Evolutionary conservation across 2,797 vertebrate species (phyloP), one percentile per base, ranked within the genome.

Genomic region (Cephalopachus bancanus): DNA sequence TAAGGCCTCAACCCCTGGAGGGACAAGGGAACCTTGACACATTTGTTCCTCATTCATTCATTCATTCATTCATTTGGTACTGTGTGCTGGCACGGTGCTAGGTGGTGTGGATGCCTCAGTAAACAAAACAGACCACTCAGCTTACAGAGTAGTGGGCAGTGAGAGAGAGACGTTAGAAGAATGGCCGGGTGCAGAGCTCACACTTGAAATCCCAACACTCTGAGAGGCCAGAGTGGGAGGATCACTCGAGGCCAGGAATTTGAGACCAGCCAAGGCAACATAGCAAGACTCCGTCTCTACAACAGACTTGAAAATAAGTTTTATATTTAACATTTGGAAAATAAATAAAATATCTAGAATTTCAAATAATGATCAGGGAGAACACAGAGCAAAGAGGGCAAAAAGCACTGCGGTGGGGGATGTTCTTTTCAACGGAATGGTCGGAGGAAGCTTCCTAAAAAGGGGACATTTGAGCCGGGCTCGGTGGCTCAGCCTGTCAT

Each of bases 51-150:
- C 67, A 19, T 69, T 64, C 57, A 51, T 20, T 11, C 26, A 20
- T 20, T 33, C 20, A 33, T 22, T 53, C 44, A 20, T 24, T 59
- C n/a, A 6, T 16, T 26, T 14, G 4, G 24, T 22, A 10, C 60
- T 16, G 0, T 0, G 26, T 10, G 16, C 20, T 59, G 49, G 64
- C 55, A 20, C n/a, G 5, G 22, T 51, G 10, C 28, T 44, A 2
- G 7, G 26, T 1, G 33, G 10, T 10, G 0, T 3, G 51, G 16
- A 3, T 49, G 28, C 11, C 26, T 62, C 30, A 0, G 57, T 10
- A 6, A 83, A 14, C 33, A 37, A 74, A 67, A n/a, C n/a, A 16
- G 80, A 15, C 26, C 10, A 0, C 2, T 60, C 4, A 1, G 78
- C 22, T 33, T 24, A 22, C 4, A n/a, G 67, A 22, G 4, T 30